Percentiles rank a stretch among this genome's conserved stretches.
Evolutionary conservation across 2,888 invertebrate genomes (phyloP).

Genomic region (Elmis aenea): DNA sequence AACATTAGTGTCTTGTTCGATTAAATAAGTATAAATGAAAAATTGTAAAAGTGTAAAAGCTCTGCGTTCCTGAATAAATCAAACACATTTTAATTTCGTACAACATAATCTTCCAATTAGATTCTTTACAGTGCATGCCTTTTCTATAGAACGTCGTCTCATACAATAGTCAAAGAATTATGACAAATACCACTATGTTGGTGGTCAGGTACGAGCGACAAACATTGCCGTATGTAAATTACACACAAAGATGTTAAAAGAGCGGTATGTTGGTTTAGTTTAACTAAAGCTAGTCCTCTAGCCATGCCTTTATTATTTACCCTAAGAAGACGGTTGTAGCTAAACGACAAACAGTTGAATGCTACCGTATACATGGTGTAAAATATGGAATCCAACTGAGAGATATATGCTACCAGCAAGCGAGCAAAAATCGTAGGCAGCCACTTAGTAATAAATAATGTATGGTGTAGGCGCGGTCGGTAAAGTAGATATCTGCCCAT

Average conservation of each 20-base stretch:
- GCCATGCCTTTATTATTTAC: too few relatives aligned
- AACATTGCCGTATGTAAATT: constrained; percentile 9
- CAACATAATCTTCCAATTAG: constrained; percentile 16
- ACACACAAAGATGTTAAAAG: constrained; percentile 6
- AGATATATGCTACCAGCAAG: constrained; percentile 28
- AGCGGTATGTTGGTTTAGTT: too few relatives aligned
- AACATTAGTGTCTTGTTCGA: too few relatives aligned
- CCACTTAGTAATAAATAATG: constrained; percentile 30
- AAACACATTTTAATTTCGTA: constrained; percentile 11
- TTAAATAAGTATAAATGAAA: too few relatives aligned
- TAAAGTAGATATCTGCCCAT: constrained; percentile 15
- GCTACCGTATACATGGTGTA: constrained; percentile 27
- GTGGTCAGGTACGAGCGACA: constrained; percentile 23
- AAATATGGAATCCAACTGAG: constrained; percentile 29
- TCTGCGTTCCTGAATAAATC: constrained; percentile 2
- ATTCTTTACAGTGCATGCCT: constrained; percentile 10
- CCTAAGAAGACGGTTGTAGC: too few relatives aligned
- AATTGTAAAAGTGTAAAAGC: background rate
- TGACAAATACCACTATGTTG: constrained; percentile 30
- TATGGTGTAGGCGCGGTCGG: constrained; percentile 24
- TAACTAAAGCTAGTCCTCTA: too few relatives aligned
- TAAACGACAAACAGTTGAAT: constrained; percentile 23
- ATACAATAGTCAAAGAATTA: constrained; percentile 24
- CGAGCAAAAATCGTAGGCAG: constrained; percentile 33
- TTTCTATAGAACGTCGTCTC: constrained; percentile 8